These are phyloP conservation scores for Suillia variegata DNA, from an alignment of 2,888 invertebrate species.

Conservation along the genomic window DNA sequence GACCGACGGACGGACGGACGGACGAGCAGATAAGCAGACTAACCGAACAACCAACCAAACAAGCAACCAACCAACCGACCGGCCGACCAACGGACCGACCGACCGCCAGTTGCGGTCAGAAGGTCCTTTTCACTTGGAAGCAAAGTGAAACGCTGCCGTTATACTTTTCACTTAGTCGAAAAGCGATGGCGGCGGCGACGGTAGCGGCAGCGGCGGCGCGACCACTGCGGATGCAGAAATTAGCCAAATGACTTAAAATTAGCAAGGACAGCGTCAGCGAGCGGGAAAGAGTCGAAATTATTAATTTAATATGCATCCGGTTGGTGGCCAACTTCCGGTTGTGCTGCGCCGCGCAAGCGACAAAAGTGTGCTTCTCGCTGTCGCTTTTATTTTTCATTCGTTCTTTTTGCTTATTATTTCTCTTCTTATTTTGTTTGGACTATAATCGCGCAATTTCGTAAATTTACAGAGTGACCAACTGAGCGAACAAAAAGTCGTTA, in stretches of 20 bases:
- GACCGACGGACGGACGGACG: neutral
- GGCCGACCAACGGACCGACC: too few relatives aligned
- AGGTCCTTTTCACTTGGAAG: neutral
- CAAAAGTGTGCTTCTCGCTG: too few relatives aligned
- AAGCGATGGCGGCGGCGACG: constrained; percentile 30
- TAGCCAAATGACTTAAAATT: constrained; percentile 23
- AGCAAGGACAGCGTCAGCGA: neutral
- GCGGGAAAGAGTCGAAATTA: constrained; percentile 46
- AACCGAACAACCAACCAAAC: too few relatives aligned
- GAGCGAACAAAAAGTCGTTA: neutral
- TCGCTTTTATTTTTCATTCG: too few relatives aligned
- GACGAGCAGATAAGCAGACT: too few relatives aligned
- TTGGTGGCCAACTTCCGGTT: neutral
- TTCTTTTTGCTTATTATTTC: too few relatives aligned
- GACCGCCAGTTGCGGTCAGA: constrained; percentile 36
- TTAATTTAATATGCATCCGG: constrained; percentile 53
- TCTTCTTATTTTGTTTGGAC: neutral
- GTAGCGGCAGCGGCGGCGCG: neutral
- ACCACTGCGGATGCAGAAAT: constrained; percentile 38
- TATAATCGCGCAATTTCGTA: neutral
- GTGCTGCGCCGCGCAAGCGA: neutral
- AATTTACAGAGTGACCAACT: neutral
- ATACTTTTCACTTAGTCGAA: too few relatives aligned
- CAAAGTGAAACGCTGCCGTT: constrained; percentile 41
- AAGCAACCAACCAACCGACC: too few relatives aligned